phyloP scores from a whole-genome alignment of 2,113 vertebrate species.

The Maylandia zebra region DNA sequence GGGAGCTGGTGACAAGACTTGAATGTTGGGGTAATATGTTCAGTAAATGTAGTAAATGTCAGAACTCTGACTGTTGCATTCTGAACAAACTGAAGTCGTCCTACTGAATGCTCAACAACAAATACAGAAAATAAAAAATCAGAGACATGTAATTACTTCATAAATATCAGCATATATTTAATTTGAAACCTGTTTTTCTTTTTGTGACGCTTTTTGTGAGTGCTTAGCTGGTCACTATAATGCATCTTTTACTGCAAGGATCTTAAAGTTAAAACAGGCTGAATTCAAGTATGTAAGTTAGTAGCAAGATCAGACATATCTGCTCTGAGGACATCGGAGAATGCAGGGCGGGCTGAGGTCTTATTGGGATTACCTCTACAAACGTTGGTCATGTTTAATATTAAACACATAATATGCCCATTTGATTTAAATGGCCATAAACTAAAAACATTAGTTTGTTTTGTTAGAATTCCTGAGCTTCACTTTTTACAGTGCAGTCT shows the following conservation, averaged over 20 bases:
- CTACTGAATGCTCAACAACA: neutral
- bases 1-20: neutral
- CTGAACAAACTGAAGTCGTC: neutral
- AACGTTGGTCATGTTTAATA: neutral
- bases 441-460: neutral
- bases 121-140: neutral
- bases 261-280: neutral
- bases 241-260: neutral
- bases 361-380: neutral
- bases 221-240: neutral
- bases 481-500: neutral
- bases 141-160: neutral
- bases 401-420: neutral
- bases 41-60: neutral
- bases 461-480: neutral
- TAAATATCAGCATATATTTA: neutral
- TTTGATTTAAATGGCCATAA: fast-evolving
- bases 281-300: neutral
- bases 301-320: neutral
- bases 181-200: neutral
- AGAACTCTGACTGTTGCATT: neutral
- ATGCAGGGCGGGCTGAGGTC: neutral
- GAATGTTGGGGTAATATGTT: neutral
- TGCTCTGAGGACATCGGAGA: neutral
- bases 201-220: neutral